A percentile compares a stretch with the other conserved stretches of the same genome.
phyloP scores from a whole-genome alignment of 2,113 vertebrate genomes.

The Smithornis capensis region DNA sequence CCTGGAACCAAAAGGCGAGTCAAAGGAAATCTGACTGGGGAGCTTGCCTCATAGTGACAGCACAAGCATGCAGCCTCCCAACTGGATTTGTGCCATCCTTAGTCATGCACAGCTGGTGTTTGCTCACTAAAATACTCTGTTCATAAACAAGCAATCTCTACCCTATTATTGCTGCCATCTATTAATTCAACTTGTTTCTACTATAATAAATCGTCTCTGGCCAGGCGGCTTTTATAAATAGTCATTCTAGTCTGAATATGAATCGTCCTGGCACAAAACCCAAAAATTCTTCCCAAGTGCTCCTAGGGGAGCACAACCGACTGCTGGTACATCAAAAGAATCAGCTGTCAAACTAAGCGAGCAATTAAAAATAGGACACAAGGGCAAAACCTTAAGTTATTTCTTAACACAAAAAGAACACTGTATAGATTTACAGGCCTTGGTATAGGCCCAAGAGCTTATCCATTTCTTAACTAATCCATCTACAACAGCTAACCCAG shows the following conservation, averaged over 20 bases:
- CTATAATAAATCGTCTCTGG: conserved; percentile 62
- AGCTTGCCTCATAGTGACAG: conserved; percentile 29
- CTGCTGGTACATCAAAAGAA: conserved; percentile 46
- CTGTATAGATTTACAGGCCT: not conserved
- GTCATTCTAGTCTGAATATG: conserved; percentile 29
- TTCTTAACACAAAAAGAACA: conserved; percentile 18
- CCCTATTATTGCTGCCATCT: conserved; percentile 64
- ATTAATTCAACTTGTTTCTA: conserved; percentile 71
- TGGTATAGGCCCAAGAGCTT: not conserved
- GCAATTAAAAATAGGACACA: conserved; percentile 32
- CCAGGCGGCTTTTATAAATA: conserved; percentile 57
- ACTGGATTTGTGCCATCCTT: conserved; percentile 71
- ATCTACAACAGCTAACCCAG: not conserved
- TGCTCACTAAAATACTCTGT: conserved; percentile 72
- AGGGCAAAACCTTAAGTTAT: conserved; percentile 1
- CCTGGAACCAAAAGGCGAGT: conserved; percentile 26
- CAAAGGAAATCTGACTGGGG: conserved; percentile 40
- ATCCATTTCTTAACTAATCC: not conserved
- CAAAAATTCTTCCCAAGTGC: conserved; percentile 29
- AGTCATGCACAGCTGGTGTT: conserved; percentile 73
- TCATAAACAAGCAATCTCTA: conserved; percentile 73
- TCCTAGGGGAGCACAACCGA: conserved; percentile 39
- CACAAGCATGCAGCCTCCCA: conserved; percentile 43
- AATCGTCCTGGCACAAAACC: conserved; percentile 39
- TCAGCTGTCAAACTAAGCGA: conserved; percentile 34